A percentile compares a stretch with the other conserved stretches of the same genome.
phyloP scores from a whole-genome alignment of 2,797 vertebrate species.

The Pampus argenteus region DNA sequence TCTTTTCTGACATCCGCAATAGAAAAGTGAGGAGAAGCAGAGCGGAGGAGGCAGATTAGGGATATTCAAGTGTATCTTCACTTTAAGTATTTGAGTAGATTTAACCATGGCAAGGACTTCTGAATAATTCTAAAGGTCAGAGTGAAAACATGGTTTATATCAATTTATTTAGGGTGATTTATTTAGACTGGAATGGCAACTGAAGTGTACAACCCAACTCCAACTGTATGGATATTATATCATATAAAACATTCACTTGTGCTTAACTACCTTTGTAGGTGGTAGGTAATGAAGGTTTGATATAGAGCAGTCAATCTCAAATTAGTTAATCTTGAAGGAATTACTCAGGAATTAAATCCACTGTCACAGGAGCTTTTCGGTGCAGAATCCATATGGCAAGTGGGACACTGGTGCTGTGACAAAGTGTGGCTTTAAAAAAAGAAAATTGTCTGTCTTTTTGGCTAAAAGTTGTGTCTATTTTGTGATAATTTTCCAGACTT shows the following conservation, averaged over 20 bases:
- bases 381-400: slow-evolving; percentile 42
- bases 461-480: slow-evolving; percentile 51
- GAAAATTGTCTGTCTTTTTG: slow-evolving; percentile 39
- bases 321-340: slow-evolving; percentile 10
- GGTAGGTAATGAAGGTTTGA: too few relatives aligned
- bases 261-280: not conserved
- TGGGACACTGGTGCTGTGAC: slow-evolving; percentile 26
- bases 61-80: slow-evolving; percentile 29
- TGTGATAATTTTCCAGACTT: slow-evolving; percentile 57
- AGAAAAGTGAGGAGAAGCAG: slow-evolving; percentile 55
- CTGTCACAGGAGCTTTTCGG: not conserved
- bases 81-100: slow-evolving; percentile 27
- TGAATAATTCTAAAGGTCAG: slow-evolving; percentile 16
- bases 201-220: not conserved
- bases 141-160: not conserved
- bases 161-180: not conserved
- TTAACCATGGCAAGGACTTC: slow-evolving; percentile 4
- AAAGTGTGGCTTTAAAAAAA: slow-evolving; percentile 59
- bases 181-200: not conserved
- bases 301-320: not conserved
- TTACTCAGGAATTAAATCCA: not conserved
- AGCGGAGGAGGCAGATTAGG: slow-evolving; percentile 54
- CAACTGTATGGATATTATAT: not conserved
- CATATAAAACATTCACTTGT: not conserved
- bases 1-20: slow-evolving; percentile 45